A percentile compares a stretch with the other conserved stretches of the same genome.
phyloP scores from a whole-genome alignment of 2,797 vertebrate genomes.

The Cephalopachus bancanus region DNA sequence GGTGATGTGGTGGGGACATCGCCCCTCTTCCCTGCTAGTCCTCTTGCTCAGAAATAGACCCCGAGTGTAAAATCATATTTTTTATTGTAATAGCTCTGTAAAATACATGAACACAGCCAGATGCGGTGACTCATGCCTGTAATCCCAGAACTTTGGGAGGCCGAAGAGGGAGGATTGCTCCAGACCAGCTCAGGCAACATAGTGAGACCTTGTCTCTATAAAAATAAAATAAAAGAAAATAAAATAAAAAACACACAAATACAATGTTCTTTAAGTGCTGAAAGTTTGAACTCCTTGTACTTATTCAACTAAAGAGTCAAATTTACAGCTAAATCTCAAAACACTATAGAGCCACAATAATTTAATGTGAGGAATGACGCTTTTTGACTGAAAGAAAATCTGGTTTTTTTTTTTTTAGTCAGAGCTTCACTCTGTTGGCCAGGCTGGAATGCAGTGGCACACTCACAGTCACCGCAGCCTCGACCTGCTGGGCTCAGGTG shows the following conservation, averaged over 20 bases:
- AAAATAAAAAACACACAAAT: background rate
- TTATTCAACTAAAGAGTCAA: background rate
- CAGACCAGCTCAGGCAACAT: no score
- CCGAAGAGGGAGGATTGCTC: no score
- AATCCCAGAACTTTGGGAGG: no score
- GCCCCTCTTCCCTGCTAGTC: background rate
- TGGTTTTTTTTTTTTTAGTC: no score
- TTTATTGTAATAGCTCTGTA: background rate
- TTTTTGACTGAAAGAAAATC: background rate
- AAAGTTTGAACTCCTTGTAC: background rate
- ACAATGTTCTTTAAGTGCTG: background rate
- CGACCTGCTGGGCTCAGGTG: no score
- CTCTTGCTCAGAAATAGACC: background rate
- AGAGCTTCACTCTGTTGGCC: no score
- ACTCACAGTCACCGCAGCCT: no score
- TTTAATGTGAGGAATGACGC: background rate
- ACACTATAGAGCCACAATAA: background rate
- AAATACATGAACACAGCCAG: background rate
- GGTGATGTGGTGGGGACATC: background rate
- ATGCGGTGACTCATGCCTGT: no score
- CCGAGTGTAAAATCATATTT: background rate
- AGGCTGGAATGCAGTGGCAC: no score
- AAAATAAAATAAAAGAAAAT: no score
- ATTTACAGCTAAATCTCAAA: background rate
- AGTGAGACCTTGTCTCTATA: no score